phyloP scores from a whole-genome alignment of 2,888 invertebrate species.

The Drosophila fulvimacula region DNA sequence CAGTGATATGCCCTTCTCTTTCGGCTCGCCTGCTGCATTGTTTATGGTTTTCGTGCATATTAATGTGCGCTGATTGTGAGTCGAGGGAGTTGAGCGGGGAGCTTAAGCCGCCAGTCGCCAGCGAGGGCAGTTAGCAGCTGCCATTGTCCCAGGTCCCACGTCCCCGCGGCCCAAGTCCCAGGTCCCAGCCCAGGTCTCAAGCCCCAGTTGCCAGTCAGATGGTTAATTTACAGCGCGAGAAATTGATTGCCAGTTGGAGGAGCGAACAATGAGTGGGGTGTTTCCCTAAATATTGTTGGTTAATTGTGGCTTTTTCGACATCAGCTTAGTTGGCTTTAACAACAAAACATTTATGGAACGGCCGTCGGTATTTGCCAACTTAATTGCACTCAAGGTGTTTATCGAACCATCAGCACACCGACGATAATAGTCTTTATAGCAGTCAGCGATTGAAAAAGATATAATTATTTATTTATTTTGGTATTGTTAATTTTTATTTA shows the following conservation, averaged over 20 bases:
- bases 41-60: constrained; percentile 82
- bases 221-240: constrained; percentile 82
- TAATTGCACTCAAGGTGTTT: constrained; percentile 52
- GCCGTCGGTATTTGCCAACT: constrained; percentile 47
- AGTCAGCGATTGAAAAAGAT: constrained; percentile 10
- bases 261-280: constrained; percentile 67
- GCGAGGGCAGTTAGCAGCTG: constrained; percentile 74
- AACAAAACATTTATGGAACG: constrained; percentile 17
- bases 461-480: background rate
- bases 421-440: constrained; percentile 17
- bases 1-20: background rate
- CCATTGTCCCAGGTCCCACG: constrained; percentile 52
- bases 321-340: constrained; percentile 23
- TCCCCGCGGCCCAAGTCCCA: constrained; percentile 1
- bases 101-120: constrained; percentile 42
- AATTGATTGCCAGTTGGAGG: constrained; percentile 75
- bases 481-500: too few relatives aligned
- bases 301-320: constrained; percentile 65
- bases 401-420: constrained; percentile 28
- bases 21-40: constrained; percentile 47
- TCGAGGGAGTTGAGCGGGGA: constrained; percentile 47
- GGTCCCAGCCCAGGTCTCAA: constrained; percentile 6
- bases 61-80: constrained; percentile 80
- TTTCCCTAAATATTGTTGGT: constrained; percentile 52
- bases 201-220: constrained; percentile 39